Conservation (phyloP, 2,113 vertebrate species). For the Prochilodus magdalenae region DNA sequence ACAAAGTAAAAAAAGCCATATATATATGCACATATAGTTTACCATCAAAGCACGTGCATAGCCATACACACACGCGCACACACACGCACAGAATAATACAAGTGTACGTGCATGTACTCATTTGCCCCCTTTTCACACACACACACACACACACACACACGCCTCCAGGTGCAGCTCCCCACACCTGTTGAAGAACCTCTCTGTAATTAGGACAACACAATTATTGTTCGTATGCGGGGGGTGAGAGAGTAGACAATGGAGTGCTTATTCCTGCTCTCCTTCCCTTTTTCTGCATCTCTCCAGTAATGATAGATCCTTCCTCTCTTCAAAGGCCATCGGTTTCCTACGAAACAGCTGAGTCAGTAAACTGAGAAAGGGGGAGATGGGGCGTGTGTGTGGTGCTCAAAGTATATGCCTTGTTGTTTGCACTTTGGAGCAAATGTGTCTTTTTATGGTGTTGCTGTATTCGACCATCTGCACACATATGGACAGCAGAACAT, state of each 20-base stretch:
- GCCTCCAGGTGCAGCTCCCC: constrained; percentile 73
- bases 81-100: constrained; percentile 1
- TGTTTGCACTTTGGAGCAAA: constrained; percentile 19
- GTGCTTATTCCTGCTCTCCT: constrained; percentile 75
- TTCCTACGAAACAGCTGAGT: constrained; percentile 83
- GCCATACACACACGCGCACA: background rate
- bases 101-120: constrained; percentile 2
- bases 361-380: constrained; percentile 68
- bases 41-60: too few relatives aligned
- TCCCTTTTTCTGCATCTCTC: constrained; percentile 69
- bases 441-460: constrained; percentile 15
- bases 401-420: constrained; percentile 10
- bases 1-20: too few relatives aligned
- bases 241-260: constrained; percentile 72
- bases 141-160: constrained; percentile 45
- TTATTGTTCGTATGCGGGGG: constrained; percentile 63
- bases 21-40: background rate
- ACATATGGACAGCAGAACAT: background rate
- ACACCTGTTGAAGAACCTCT: constrained; percentile 78
- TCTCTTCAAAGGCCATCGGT: constrained; percentile 79
- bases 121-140: background rate
- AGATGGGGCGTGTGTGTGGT: constrained; percentile 1
- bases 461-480: background rate
- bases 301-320: constrained; percentile 83
- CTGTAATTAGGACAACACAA: constrained; percentile 77